Evolutionary conservation across 2,888 invertebrate genomes (phyloP).

Genomic region (Ditylenchus weischeri): DNA sequence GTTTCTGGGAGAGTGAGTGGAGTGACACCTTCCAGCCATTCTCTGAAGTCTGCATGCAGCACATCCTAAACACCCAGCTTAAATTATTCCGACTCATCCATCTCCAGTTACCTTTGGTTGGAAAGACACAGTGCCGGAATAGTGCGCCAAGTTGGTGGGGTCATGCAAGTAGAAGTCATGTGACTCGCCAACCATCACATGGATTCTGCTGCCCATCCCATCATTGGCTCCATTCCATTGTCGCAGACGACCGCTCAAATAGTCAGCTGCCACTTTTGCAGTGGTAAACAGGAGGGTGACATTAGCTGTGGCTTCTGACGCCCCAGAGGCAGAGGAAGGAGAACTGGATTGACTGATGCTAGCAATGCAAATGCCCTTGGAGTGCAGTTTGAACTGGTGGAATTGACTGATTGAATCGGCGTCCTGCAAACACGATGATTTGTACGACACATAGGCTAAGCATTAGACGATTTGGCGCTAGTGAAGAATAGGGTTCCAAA

Average conservation of each 20-base stretch:
- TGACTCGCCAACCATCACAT: conserved; percentile 55
- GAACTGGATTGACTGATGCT: conserved; percentile 24
- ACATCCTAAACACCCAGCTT: conserved; percentile 35
- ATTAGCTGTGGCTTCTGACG: conserved; percentile 33
- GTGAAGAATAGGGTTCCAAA: no score
- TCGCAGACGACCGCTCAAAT: conserved; percentile 23
- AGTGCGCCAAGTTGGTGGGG: conserved; percentile 34
- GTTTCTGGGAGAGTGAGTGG: conserved; percentile 54
- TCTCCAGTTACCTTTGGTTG: conserved; percentile 38
- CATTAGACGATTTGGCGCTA: no score
- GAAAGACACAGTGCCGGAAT: conserved; percentile 51
- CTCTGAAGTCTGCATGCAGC: conserved; percentile 45
- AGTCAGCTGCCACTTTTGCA: conserved; percentile 27
- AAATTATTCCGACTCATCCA: not conserved
- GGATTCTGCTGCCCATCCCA: conserved; percentile 25
- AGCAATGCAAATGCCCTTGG: conserved; percentile 49
- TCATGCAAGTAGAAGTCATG: conserved; percentile 52
- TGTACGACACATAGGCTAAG: no score
- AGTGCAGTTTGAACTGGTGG: conserved; percentile 48
- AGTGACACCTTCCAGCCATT: conserved; percentile 51
- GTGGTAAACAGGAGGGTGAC: conserved; percentile 46
- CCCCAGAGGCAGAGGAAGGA: not conserved
- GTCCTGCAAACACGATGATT: conserved; percentile 40
- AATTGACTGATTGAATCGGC: conserved; percentile 44
- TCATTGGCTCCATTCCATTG: conserved; percentile 10